Evolutionary conservation across 1,140 invertebrate genomes (phyloP).

Genomic region (Lepidurus couesii): DNA sequence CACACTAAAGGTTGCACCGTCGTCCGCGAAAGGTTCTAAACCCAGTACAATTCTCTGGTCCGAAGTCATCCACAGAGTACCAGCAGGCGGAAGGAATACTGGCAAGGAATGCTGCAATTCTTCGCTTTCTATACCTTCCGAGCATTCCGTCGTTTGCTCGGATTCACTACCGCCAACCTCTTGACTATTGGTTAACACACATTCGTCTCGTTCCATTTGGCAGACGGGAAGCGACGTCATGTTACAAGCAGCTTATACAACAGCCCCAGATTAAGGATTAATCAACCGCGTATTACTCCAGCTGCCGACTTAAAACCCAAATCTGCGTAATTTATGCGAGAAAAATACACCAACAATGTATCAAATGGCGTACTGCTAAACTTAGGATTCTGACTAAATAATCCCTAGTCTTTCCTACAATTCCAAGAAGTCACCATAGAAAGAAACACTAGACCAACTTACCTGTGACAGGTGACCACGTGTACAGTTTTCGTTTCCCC

Average conservation of each 20-base stretch:
- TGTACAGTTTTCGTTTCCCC: not conserved
- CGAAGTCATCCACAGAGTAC: not conserved
- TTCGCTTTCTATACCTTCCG: not conserved
- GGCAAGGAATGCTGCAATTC: not conserved
- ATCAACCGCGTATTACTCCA: not conserved
- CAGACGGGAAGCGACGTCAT: not conserved
- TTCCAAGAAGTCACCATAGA: not conserved
- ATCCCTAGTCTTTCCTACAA: not conserved
- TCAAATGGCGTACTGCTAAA: too few relatives aligned
- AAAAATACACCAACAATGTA: too few relatives aligned
- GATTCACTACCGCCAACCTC: not conserved
- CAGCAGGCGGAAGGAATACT: not conserved
- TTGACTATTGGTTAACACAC: not conserved
- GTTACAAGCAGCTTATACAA: not conserved
- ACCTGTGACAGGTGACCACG: constrained; percentile 17
- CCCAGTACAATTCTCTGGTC: not conserved
- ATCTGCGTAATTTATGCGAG: not conserved
- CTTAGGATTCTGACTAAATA: too few relatives aligned
- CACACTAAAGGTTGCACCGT: not conserved
- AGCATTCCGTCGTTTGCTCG: not conserved
- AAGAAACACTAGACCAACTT: not conserved
- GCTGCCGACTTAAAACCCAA: constrained; percentile 7
- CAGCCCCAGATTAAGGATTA: not conserved
- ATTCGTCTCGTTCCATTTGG: not conserved
- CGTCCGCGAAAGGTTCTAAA: not conserved